Evolutionary conservation across 2,113 vertebrate genomes (phyloP).

Genomic region (Trogon melanurus): DNA sequence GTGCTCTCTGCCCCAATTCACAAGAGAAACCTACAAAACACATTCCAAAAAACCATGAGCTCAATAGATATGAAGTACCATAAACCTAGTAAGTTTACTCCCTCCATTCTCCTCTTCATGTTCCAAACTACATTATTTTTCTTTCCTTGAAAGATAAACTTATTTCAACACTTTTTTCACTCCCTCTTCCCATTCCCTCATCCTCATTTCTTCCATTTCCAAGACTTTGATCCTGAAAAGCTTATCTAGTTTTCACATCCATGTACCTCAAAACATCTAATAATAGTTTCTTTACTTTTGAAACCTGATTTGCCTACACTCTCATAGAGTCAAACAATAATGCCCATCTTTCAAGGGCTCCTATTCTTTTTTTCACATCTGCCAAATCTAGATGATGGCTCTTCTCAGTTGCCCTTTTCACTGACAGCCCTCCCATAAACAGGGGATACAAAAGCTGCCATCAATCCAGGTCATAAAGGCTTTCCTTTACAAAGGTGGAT

Average conservation of each 20-base stretch:
- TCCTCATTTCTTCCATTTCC: not conserved
- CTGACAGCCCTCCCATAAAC: not conserved
- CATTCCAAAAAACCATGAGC: not conserved
- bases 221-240: not conserved
- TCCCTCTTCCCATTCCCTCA: not conserved
- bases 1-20: not conserved
- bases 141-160: not conserved
- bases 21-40: not conserved
- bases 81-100: not conserved
- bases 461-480: not conserved
- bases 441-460: not conserved
- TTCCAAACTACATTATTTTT: not conserved
- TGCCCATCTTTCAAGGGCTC: not conserved
- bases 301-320: not conserved
- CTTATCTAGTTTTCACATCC: not conserved
- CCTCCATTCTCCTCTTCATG: not conserved
- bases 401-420: not conserved
- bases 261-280: not conserved
- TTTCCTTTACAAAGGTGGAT: not conserved
- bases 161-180: not conserved
- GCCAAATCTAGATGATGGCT: not conserved
- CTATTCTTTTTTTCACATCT: not conserved
- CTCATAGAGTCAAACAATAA: not conserved
- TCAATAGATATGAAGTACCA: not conserved
- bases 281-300: not conserved